Base-by-base conservation (phyloP, 64 coral and sea anemone genomes). In the Pocillopora damicornis region DNA sequence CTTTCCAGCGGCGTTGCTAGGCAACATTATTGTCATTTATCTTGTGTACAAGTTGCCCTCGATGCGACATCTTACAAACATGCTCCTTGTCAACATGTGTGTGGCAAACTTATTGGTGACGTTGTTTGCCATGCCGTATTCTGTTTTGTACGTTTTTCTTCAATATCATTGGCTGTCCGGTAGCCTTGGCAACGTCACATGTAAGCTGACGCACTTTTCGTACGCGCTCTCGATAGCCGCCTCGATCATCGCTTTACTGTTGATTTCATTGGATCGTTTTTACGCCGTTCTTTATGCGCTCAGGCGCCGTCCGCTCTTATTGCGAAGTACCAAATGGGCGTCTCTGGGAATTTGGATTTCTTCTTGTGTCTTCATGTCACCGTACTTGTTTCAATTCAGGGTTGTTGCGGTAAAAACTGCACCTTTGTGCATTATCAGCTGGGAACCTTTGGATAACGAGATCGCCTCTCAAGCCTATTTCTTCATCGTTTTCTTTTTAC, bases 1-100 rank as follows among this genome's bases (percentile, higher is more conserved):
- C 10, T 95, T 95, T 14, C 90, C 87, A 23, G 72, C 76, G 11
- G 90, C 94, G 11, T 73, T 95, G 71, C 62, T 95, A 4, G 94
- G 94, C 16, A 95, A 95, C 82, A 15, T 92, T 18, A 79, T 90
- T 9, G 76, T 90, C 11, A 95, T 95, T 75, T 86, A 79, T 35
- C 89, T 95, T 30, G 90, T 95, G 9, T 87, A 89, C 38, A 92
- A 88, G 56, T 74, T 86, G 9, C 61, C 75, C 58, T 89, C 83
- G 4, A 95, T 92, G 94, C 90, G 82, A 22, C 87, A 80, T 3
- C 81, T 95, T 1, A 92, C 94, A 35, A 95, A 95, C 56, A 79
- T 92, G 59, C 94, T 95, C 15, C 83, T 95, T 11, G 84, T 95
- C 13, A 95, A 95, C 63, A 95, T 95, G 94, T 92, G 88, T 15